Conservation (phyloP, 2,888 invertebrate genomes). For the Philhelius pedissequus region DNA sequence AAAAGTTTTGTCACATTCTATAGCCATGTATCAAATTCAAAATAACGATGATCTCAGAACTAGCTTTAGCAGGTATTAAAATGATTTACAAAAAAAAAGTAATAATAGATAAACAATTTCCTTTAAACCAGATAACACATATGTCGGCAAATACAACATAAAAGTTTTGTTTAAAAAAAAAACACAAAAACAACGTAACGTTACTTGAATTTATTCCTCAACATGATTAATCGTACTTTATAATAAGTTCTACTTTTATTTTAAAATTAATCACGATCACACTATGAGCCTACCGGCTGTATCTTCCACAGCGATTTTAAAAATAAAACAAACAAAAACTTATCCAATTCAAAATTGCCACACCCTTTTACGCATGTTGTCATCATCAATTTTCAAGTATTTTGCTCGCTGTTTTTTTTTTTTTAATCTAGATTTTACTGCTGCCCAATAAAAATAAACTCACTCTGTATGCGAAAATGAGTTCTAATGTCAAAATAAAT, state of each 20-base stretch:
- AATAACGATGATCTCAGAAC: constrained; percentile 8
- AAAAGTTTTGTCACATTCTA: not conserved
- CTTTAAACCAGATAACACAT: constrained; percentile 27
- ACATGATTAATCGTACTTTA: constrained; percentile 28
- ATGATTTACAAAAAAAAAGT: not conserved
- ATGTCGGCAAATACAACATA: not conserved
- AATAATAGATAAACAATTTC: constrained; percentile 11
- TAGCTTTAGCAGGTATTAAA: not conserved
- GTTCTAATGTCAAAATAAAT: constrained; percentile 54
- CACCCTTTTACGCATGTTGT: constrained; percentile 63
- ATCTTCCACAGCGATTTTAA: not conserved
- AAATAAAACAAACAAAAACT: not conserved
- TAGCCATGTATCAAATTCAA: not conserved
- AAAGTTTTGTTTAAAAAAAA: not conserved
- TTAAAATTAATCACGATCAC: not conserved
- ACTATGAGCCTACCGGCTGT: constrained; percentile 4
- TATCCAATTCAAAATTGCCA: constrained; percentile 16
- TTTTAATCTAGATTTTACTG: constrained; percentile 24
- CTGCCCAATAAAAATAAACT: constrained; percentile 52
- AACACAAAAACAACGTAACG: not conserved
- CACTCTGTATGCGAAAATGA: constrained; percentile 53
- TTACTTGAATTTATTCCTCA: constrained; percentile 15
- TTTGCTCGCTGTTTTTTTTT: constrained; percentile 9
- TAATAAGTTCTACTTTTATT: constrained; percentile 1
- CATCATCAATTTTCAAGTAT: constrained; percentile 54